Percentiles rank a stretch among this genome's conserved stretches.
phyloP scores from a whole-genome alignment of 1,140 invertebrate species.

The Caenorhabditis briggsae region DNA sequence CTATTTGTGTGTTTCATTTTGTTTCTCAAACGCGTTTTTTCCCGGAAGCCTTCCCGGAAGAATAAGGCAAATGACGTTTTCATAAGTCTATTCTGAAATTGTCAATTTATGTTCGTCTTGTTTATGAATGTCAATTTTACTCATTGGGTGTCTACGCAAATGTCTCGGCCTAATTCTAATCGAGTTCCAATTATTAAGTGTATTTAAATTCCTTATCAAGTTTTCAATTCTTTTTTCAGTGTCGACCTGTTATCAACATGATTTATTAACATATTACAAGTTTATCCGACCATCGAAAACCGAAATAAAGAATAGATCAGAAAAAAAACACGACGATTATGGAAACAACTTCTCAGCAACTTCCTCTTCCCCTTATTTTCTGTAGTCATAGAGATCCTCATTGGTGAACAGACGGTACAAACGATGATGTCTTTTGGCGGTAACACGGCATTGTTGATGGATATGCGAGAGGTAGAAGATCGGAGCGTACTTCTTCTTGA shows the following conservation, averaged over 20 bases:
- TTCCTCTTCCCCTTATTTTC: background rate
- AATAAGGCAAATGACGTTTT: background rate
- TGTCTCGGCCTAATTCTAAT: background rate
- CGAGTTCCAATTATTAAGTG: background rate
- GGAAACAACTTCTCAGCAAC: background rate
- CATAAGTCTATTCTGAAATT: background rate
- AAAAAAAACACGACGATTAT: background rate
- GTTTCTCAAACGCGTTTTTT: background rate
- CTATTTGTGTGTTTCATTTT: conserved; percentile 12
- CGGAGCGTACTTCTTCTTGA: background rate
- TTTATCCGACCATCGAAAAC: conserved; percentile 9
- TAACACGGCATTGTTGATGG: conserved; percentile 40
- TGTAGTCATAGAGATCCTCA: conserved; percentile 44
- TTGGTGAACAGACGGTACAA: conserved; percentile 43
- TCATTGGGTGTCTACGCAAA: background rate
- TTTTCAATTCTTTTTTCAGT: too few species aligned
- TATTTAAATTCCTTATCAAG: too few species aligned
- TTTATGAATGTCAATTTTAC: background rate
- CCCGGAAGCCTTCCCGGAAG: conserved; percentile 2
- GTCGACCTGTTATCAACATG: background rate
- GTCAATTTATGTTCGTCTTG: conserved; percentile 12
- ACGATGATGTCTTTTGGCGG: conserved; percentile 25
- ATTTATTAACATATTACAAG: conserved; percentile 7
- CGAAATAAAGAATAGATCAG: conserved; percentile 13
- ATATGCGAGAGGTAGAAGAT: conserved; percentile 29